Percentiles rank a stretch among this genome's conserved stretches.
These are phyloP conservation scores for Hepsetus odoe DNA, from an alignment of 2,113 vertebrate species.

Conservation along the genomic window DNA sequence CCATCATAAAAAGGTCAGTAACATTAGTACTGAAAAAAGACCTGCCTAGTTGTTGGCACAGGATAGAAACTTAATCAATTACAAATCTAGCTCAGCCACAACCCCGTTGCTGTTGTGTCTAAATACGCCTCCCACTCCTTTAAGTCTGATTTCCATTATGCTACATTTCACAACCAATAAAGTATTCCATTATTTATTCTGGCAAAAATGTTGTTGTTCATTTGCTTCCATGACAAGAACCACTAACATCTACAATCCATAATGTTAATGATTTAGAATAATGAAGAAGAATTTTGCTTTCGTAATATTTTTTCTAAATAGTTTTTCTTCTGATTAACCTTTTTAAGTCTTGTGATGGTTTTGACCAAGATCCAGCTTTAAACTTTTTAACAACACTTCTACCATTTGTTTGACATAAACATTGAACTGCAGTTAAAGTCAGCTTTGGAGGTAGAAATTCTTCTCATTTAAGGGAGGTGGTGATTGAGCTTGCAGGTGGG, in stretches of 20 bases:
- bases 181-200: slow-evolving; percentile 28
- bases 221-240: slow-evolving; percentile 7
- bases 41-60: slow-evolving; percentile 1
- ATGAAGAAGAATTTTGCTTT: neutral
- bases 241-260: neutral
- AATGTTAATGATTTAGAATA: neutral
- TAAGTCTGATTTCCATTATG: neutral
- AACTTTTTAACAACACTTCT: neutral
- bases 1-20: slow-evolving; percentile 13
- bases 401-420: neutral
- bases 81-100: slow-evolving; percentile 12
- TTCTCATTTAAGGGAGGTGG: no score
- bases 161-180: slow-evolving; percentile 27
- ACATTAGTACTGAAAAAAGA: slow-evolving; percentile 18
- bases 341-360: no score
- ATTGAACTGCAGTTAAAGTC: no score
- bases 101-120: slow-evolving; percentile 4
- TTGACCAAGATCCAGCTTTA: no score
- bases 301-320: neutral
- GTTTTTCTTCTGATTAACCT: neutral
- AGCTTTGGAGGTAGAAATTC: no score
- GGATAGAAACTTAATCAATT: neutral
- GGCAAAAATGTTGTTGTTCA: slow-evolving; percentile 24
- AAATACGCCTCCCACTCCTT: slow-evolving; percentile 21
- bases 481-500: no score